A percentile compares a stretch with the other conserved stretches of the same genome.
Evolutionary conservation across 2,888 invertebrate species (phyloP).

Genomic region (Congeria kusceri): DNA sequence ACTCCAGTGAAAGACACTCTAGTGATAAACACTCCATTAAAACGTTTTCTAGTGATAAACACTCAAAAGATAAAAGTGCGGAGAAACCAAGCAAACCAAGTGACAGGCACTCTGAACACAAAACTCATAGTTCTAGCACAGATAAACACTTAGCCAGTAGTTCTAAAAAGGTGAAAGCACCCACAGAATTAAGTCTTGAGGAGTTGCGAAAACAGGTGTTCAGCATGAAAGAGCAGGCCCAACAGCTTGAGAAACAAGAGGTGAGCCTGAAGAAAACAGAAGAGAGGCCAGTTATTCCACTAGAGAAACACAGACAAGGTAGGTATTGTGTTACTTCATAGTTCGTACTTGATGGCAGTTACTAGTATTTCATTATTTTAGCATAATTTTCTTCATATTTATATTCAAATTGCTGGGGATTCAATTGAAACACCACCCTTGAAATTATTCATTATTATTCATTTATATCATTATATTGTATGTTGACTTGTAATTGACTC

Average conservation of each 20-base stretch:
- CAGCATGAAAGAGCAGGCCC: slow-evolving; percentile 47
- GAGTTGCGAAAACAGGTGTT: slow-evolving; percentile 50
- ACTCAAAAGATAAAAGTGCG: slow-evolving; percentile 9
- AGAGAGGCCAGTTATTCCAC: neutral
- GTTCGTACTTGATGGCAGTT: no score
- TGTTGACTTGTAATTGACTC: no score
- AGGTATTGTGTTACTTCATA: neutral
- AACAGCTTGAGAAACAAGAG: slow-evolving; percentile 9
- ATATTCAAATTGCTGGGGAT: no score
- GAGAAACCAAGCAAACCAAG: neutral
- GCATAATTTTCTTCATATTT: no score
- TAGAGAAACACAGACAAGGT: slow-evolving; percentile 54
- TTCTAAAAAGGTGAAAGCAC: slow-evolving; percentile 12
- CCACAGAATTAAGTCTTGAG: slow-evolving; percentile 52
- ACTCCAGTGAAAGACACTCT: slow-evolving; percentile 3
- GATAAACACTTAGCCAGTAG: slow-evolving; percentile 21
- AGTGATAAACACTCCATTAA: slow-evolving; percentile 23
- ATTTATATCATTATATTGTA: no score
- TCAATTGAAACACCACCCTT: no score
- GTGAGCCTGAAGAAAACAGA: slow-evolving; percentile 8
- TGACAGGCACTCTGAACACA: neutral
- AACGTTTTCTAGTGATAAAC: neutral
- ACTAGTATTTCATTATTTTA: no score
- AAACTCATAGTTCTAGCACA: neutral
- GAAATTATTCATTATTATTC: no score